These are phyloP conservation scores for Lordiphosa collinella DNA, from an alignment of 1,140 invertebrate species.

Conservation along the genomic window DNA sequence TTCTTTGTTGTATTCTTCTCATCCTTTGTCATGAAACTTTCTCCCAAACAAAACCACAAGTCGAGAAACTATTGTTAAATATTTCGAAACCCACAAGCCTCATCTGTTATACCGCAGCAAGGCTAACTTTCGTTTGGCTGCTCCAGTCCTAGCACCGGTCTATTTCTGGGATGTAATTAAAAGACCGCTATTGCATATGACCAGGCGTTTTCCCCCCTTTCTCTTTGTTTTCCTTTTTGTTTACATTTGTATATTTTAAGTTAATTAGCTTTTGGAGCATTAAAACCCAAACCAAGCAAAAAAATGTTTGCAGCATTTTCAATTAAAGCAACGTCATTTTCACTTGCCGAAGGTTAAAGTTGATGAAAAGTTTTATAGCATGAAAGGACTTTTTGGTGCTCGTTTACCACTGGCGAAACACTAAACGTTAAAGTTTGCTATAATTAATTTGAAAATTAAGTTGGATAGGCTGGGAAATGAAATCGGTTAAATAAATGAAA, in stretches of 20 bases:
- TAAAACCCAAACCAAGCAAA: background rate
- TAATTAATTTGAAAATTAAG: background rate
- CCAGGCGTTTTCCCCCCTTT: background rate
- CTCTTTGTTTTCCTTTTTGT: background rate
- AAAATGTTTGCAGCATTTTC: conserved; percentile 7
- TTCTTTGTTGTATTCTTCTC: too few species aligned
- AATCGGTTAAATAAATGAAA: too few species aligned
- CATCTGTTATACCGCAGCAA: background rate
- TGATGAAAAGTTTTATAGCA: background rate
- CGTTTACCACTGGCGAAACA: background rate
- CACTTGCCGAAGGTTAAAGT: conserved; percentile 3
- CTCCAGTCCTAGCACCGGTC: background rate
- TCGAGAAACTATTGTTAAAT: too few species aligned
- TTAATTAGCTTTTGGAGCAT: conserved; percentile 25
- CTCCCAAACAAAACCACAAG: too few species aligned
- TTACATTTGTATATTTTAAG: conserved; percentile 22
- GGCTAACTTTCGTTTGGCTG: background rate
- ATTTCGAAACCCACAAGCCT: background rate
- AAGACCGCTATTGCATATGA: conserved; percentile 5
- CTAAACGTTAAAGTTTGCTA: background rate
- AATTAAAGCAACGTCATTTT: conserved; percentile 8
- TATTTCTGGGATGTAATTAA: background rate
- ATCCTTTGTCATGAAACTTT: too few species aligned
- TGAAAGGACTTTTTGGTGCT: background rate
- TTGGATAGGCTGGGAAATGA: too few species aligned